These are phyloP conservation scores for Dendropsophus ebraccatus DNA, from an alignment of 2,113 vertebrate genomes.

Conservation along the genomic window DNA sequence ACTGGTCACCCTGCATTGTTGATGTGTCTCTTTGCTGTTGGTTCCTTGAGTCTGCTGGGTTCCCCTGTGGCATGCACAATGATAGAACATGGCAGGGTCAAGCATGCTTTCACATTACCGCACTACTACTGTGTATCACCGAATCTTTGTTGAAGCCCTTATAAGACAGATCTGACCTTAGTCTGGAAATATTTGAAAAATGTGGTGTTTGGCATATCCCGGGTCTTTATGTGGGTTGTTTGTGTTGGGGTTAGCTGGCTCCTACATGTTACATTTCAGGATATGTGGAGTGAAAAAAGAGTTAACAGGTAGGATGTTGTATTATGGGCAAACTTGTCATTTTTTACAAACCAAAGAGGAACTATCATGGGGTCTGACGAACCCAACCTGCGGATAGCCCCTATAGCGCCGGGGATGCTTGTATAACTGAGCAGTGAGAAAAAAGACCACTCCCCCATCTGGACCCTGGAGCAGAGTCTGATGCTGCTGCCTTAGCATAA, in stretches of 20 bases:
- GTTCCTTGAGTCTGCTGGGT: background rate
- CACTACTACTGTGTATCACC: background rate
- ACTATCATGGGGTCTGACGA: too few species aligned
- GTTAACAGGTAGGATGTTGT: background rate
- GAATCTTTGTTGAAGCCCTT: background rate
- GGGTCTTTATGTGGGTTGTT: slow-evolving; percentile 41
- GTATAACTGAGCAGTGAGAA: too few species aligned
- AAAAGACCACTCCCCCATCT: too few species aligned
- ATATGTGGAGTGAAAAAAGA: background rate
- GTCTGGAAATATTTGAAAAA: slow-evolving; percentile 32
- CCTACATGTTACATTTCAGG: slow-evolving; percentile 29
- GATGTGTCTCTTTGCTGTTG: slow-evolving; percentile 31
- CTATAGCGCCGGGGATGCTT: too few species aligned
- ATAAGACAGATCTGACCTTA: background rate
- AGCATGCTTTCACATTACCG: too few species aligned
- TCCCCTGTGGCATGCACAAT: background rate
- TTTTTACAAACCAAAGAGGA: too few species aligned
- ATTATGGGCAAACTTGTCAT: background rate
- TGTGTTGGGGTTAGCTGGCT: slow-evolving; percentile 39
- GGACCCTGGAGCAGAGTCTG: too few species aligned
- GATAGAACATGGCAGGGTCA: too few species aligned
- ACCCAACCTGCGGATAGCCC: too few species aligned
- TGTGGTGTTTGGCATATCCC: slow-evolving; percentile 20
- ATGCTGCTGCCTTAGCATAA: too few species aligned
- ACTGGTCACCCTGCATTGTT: slow-evolving; percentile 35